Conservation (phyloP, 2,888 invertebrate genomes). For the Xestia xanthographa region DNA sequence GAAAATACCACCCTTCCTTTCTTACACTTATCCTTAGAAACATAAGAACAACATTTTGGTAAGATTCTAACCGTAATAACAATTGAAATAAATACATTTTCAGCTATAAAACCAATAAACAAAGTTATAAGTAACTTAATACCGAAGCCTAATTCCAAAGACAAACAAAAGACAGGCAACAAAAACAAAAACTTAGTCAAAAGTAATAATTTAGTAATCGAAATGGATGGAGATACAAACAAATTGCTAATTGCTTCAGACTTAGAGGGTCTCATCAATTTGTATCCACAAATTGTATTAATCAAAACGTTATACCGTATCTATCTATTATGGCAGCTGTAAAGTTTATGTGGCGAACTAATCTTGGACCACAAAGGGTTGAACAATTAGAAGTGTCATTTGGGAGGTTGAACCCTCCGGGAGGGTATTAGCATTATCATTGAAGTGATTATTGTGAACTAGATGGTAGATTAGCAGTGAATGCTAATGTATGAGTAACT, state of each 20-base stretch:
- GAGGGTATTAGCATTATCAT: slow-evolving; percentile 37
- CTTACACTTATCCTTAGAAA: background rate
- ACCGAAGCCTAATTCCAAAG: slow-evolving; percentile 13
- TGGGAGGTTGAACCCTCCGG: slow-evolving; percentile 38
- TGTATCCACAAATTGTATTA: slow-evolving; percentile 55
- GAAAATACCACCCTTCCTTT: background rate
- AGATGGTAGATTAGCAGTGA: slow-evolving; percentile 46
- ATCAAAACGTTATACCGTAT: slow-evolving; percentile 48
- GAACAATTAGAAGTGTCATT: slow-evolving; percentile 62
- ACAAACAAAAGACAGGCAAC: slow-evolving; percentile 29
- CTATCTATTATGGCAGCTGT: slow-evolving; percentile 51
- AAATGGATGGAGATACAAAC: slow-evolving; percentile 38
- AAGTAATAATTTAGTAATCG: slow-evolving; percentile 41
- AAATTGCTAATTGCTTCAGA: slow-evolving; percentile 48
- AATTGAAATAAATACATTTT: background rate
- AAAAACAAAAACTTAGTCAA: slow-evolving; percentile 33
- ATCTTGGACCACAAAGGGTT: slow-evolving; percentile 64
- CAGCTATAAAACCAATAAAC: background rate
- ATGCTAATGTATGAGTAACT: slow-evolving; percentile 48
- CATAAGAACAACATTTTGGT: background rate
- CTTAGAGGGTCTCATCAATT: slow-evolving; percentile 50
- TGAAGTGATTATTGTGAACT: slow-evolving; percentile 54
- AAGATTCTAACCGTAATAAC: background rate
- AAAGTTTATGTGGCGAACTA: slow-evolving; percentile 61
- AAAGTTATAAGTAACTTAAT: slow-evolving; percentile 18